Conservation (phyloP, 2,113 vertebrate species). For the Puffinus mauretanicus region DNA sequence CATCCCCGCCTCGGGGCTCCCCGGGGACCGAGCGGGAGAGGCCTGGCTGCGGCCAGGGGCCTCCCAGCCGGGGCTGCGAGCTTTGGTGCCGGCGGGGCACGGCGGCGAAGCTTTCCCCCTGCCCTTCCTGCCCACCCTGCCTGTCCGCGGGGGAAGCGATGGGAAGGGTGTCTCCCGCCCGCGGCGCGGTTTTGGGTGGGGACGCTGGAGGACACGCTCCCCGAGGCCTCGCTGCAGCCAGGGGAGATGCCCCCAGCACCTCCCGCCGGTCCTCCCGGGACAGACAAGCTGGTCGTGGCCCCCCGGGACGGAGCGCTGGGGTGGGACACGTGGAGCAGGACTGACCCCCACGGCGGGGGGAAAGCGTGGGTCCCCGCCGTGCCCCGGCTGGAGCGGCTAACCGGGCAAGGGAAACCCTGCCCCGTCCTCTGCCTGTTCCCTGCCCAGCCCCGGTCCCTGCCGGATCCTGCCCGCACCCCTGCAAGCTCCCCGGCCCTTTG, state of each 20-base stretch:
- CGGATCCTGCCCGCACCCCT: background rate
- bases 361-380: background rate
- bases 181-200: background rate
- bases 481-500: background rate
- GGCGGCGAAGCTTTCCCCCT: no score
- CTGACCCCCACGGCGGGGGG: accelerated
- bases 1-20: background rate
- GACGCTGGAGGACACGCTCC: background rate
- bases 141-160: background rate
- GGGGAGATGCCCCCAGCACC: background rate
- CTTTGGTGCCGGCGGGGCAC: no score
- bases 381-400: background rate
- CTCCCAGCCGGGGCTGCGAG: accelerated
- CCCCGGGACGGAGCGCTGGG: background rate
- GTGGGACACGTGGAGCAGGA: no score
- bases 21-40: background rate
- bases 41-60: background rate
- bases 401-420: background rate
- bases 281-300: no score
- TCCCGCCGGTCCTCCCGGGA: background rate
- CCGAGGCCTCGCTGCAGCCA: background rate
- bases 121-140: no score
- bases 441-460: background rate
- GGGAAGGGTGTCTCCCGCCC: background rate
- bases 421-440: background rate